Base-by-base conservation (phyloP, 2,113 vertebrate genomes). In the Acanthisitta chloris region DNA sequence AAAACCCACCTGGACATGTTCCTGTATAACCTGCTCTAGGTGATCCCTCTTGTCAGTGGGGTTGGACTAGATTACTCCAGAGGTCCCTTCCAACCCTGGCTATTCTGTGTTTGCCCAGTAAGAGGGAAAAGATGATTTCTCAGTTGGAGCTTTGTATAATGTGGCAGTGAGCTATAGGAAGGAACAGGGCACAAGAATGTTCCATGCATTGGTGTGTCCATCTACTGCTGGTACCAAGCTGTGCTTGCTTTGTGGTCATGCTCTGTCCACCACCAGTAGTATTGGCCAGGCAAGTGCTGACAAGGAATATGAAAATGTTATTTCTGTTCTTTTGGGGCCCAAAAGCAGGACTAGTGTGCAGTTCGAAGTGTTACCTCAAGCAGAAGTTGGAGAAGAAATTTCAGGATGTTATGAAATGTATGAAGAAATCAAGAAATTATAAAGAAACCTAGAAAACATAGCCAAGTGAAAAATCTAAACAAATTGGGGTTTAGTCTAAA, bases 171-270 rank as follows among this genome's bases (percentile, higher is more conserved):
- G 17, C 8, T 64, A 20, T 24, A 38, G 62, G 31, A 69, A 24
- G 25, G 26, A 64, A 1, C 21, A 52, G 61, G 16, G 24, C 19
- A 12, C n/a, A n/a, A 59, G 66, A n/a, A 19, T 46, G 42, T n/a
- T 17, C 23, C 26, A 4, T 1, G 5, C 17, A 5, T 13, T 16
- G 33, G 6, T 26, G 15, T 43, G n/a, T 43, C 46, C 8, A 2
- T n/a, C 28, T 45, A 3, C 17, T 4, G 0, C 9, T 59, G 55
- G 34, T 9, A 51, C 23, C 26, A 59, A 5, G 5, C 33, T 45
- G 54, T 23, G 10, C 17, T 87, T 64, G 23, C 48, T n/a, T 43
- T 72, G 19, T 36, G 52, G 8, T 59, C 0, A 0, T 46, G 17
- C 24, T 70, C 49, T 14, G 1, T 40, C 40, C 21, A 24, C 13